Evolutionary conservation across 1,140 invertebrate genomes (phyloP).

Genomic region (Heliothis virescens): DNA sequence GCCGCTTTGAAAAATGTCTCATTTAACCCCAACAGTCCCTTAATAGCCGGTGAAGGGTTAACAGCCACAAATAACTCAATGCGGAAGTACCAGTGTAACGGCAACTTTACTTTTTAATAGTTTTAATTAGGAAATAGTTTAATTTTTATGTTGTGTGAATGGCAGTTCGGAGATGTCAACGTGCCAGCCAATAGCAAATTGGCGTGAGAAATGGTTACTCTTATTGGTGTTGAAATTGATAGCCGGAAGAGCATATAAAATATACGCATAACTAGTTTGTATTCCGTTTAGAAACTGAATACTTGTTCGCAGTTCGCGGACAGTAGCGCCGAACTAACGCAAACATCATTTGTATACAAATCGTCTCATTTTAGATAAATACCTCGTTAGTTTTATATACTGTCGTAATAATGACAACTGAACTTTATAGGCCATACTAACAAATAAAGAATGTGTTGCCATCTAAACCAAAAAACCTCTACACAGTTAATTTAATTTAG

Average conservation of each 20-base stretch:
- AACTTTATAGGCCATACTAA: background rate
- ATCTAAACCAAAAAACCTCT: too few species aligned
- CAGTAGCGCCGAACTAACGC: constrained; percentile 26
- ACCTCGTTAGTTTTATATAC: background rate
- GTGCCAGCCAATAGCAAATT: constrained; percentile 70
- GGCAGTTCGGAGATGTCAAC: constrained; percentile 59
- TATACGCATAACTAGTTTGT: constrained; percentile 46
- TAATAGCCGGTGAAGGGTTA: constrained; percentile 83
- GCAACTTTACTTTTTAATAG: constrained; percentile 76
- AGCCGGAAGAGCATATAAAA: constrained; percentile 50
- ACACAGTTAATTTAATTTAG: too few species aligned
- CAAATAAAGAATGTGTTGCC: too few species aligned
- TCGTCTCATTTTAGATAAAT: constrained; percentile 16
- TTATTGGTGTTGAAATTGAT: constrained; percentile 47
- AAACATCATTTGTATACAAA: constrained; percentile 19
- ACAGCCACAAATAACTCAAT: constrained; percentile 79
- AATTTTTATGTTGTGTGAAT: constrained; percentile 74
- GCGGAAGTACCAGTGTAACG: constrained; percentile 76
- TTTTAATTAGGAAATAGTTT: constrained; percentile 85
- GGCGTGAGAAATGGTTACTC: constrained; percentile 72
- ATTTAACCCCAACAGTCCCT: constrained; percentile 81
- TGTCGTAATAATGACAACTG: constrained; percentile 1
- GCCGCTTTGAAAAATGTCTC: constrained; percentile 83
- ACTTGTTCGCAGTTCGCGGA: background rate
- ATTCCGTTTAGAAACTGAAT: constrained; percentile 39